Evolutionary conservation across 37 sponge, comb jelly and placozoan genomes (phyloP).

Genomic region (Crambe crambe): DNA sequence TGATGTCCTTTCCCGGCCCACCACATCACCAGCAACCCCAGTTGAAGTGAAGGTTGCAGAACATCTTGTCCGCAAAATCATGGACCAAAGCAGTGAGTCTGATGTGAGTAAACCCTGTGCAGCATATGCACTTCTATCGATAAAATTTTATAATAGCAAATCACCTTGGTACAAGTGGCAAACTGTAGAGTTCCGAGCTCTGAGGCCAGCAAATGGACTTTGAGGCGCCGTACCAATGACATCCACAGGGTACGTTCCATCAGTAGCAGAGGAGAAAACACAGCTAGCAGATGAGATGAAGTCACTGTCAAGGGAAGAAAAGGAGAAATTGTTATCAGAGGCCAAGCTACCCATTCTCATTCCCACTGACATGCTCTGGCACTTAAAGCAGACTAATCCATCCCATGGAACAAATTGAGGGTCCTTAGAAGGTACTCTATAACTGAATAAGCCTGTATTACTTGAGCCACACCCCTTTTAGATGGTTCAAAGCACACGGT

Average conservation of each 20-base stretch:
- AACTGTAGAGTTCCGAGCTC: not conserved
- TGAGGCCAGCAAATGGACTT: not conserved
- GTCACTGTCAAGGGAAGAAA: not conserved
- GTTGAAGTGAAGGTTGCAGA: not conserved
- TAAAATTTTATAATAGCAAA: not conserved
- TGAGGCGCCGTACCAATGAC: not conserved
- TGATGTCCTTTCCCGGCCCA: not conserved
- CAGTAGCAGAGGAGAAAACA: not conserved
- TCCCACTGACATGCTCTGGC: not conserved
- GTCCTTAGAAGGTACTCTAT: not conserved
- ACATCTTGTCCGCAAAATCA: not conserved
- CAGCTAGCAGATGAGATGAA: not conserved
- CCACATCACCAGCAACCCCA: not conserved
- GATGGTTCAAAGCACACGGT: not conserved
- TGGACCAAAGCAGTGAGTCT: not conserved
- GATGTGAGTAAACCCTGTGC: too few relatives aligned
- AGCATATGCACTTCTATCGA: too few relatives aligned
- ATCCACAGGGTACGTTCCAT: not conserved
- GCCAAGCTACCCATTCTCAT: not conserved
- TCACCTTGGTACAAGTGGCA: not conserved
- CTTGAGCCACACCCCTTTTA: too few relatives aligned
- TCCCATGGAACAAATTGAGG: not conserved
- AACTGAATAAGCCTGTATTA: not conserved
- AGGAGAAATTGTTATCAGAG: not conserved
- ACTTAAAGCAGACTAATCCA: not conserved